A percentile compares a stretch with the other conserved stretches of the same genome.
Evolutionary conservation across 2,113 vertebrate genomes (phyloP).

Genomic region (Scartelaos histophorus): DNA sequence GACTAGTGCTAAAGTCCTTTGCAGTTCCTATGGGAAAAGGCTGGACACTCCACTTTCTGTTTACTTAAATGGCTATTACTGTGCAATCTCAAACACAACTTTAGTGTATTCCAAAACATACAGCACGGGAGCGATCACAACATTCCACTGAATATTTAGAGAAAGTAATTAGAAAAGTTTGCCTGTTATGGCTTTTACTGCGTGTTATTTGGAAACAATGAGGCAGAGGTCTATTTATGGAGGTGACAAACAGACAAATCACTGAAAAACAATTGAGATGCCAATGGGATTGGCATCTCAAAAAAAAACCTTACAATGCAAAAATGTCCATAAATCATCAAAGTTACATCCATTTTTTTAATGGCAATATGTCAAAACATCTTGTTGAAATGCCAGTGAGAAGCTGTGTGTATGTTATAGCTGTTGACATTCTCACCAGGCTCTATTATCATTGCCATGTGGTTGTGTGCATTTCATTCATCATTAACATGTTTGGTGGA

Average conservation of each 20-base stretch:
- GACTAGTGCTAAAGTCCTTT: background rate
- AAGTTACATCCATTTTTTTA: background rate
- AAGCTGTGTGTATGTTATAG: background rate
- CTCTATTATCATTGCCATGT: background rate
- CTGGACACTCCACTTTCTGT: background rate
- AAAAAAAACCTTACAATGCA: conserved; percentile 28
- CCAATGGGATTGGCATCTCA: conserved; percentile 73
- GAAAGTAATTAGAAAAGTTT: conserved; percentile 6
- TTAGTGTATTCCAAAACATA: background rate
- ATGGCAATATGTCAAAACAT: background rate
- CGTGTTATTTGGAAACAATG: conserved; percentile 39
- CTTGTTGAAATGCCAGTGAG: background rate
- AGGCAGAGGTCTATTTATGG: conserved; percentile 52
- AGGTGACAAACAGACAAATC: conserved; percentile 37
- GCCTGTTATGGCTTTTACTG: conserved; percentile 26
- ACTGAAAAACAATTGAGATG: conserved; percentile 59
- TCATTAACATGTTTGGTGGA: background rate
- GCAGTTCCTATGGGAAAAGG: background rate
- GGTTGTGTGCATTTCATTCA: background rate
- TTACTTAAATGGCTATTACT: background rate
- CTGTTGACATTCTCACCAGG: background rate
- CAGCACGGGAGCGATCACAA: background rate
- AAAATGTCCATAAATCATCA: background rate
- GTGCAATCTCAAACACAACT: background rate
- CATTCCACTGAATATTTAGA: background rate